phyloP scores from a whole-genome alignment of 2,888 invertebrate species.

The Polymixis lichenea region DNA sequence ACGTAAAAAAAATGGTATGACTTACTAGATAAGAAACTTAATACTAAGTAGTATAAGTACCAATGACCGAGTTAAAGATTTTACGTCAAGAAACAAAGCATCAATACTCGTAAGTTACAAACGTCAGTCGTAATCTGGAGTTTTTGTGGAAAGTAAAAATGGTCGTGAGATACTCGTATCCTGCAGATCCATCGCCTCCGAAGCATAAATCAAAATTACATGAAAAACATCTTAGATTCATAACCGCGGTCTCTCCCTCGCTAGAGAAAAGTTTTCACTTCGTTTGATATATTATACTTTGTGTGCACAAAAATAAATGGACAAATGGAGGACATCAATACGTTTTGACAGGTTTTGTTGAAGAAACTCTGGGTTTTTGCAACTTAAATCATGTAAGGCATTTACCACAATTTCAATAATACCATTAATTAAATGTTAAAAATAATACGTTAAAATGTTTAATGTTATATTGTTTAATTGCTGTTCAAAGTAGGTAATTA shows the following conservation, averaged over 20 bases:
- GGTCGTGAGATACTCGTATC: conserved; percentile 73
- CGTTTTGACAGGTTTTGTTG: conserved; percentile 9
- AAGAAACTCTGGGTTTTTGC: background rate
- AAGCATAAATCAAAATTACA: conserved; percentile 85
- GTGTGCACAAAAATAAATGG: conserved; percentile 32
- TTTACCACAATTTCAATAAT: background rate
- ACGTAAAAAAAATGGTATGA: no score
- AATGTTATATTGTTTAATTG: no score
- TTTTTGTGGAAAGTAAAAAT: conserved; percentile 77
- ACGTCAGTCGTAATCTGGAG: conserved; percentile 73
- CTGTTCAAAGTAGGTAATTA: conserved; percentile 7
- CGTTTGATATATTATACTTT: conserved; percentile 35
- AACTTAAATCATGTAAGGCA: background rate
- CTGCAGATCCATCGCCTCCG: conserved; percentile 74
- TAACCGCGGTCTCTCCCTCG: conserved; percentile 66
- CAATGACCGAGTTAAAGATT: background rate
- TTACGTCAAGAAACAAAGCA: conserved; percentile 14
- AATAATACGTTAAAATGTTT: no score
- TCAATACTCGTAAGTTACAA: conserved; percentile 63
- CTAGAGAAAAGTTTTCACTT: conserved; percentile 57
- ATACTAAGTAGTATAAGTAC: background rate
- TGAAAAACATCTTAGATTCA: conserved; percentile 81
- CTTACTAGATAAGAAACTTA: no score
- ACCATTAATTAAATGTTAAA: background rate
- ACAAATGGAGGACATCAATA: conserved; percentile 33